Conservation (phyloP, 2,113 vertebrate genomes). For the Chauna torquata region DNA sequence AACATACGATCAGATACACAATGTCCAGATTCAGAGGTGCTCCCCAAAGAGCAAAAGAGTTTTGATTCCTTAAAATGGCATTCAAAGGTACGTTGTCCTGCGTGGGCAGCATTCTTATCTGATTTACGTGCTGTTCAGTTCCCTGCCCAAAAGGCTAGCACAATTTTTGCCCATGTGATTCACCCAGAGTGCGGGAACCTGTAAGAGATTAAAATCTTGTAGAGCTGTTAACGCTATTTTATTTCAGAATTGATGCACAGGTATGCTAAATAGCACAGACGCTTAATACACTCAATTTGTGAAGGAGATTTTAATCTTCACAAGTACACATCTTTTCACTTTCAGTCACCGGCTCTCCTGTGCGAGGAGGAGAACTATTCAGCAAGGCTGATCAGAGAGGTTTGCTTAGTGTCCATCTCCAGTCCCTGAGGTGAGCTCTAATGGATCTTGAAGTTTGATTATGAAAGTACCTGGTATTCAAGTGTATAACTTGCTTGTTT, state of each 20-base stretch:
- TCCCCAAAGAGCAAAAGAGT: not conserved
- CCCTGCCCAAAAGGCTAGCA: not conserved
- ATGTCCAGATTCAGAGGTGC: not conserved
- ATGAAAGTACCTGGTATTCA: not conserved
- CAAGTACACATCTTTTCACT: not conserved
- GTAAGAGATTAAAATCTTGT: not conserved
- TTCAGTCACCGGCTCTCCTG: not conserved
- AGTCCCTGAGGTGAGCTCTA: not conserved
- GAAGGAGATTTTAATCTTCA: conserved; percentile 50
- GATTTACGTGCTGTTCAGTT: conserved; percentile 1
- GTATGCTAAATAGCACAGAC: not conserved
- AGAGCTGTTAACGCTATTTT: conserved; percentile 35
- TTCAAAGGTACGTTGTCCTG: not conserved
- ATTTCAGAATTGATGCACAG: not conserved
- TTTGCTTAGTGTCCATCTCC: not conserved
- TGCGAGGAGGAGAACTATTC: not conserved
- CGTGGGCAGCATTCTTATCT: not conserved
- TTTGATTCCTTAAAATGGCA: not conserved
- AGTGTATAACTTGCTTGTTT: not conserved
- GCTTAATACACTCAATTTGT: conserved; percentile 26
- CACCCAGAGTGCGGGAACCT: not conserved
- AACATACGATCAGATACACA: not conserved
- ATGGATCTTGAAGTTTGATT: not conserved
- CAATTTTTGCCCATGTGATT: not conserved
- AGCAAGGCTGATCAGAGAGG: not conserved